Evolutionary conservation across 2,797 vertebrate species (phyloP), one percentile per base, ranked within the genome.

Genomic region (Acrossocheilus fasciatus): DNA sequence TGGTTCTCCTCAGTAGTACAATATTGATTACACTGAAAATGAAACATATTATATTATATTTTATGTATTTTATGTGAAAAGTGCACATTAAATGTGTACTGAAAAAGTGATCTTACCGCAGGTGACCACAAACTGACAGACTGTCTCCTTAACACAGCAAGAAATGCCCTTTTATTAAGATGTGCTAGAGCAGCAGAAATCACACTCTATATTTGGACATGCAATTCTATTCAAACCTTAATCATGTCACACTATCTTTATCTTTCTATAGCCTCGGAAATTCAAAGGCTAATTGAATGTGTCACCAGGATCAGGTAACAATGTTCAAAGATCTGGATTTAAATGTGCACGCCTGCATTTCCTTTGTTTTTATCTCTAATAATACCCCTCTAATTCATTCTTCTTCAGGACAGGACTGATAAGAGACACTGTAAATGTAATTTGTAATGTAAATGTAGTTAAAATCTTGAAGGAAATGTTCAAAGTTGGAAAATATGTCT

Each of bases 171-270:
- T 93, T 91, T 94, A 94, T 93, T 57, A 9, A 82, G 85, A 89
- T 30, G 23, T 78, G 81, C 81, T 36, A 87, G 70, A 85, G 88
- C 81, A 84, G 87, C 52, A 68, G 89, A 89, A 83, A 69, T 70
- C 69, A 91, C 20, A 34, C 34, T 85, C 92, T 90, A 89, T 91
- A 92, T 90, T 92, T 89, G 92, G 92, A 50, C 92, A 91, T 88
- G 92, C 91, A 87, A 91, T 87, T 86, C 85, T 66, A 78, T 90
- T 84, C 84, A 87, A 90, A 92, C 89, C 89, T 92, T 88, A 93
- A 89, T 92, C 89, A 90, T 84, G 88, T 86, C 82, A 72, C 89
- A 91, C 92, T 91, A 92, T 76, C 17, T 74, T 74, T 50, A 36
- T 68, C 30, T 68, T 36, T 68, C 30, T 47, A 17, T 4, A 57